Evolutionary conservation across 92 coral and sea anemone species (phyloP).

Genomic region (Umimayanthus kanabou): DNA sequence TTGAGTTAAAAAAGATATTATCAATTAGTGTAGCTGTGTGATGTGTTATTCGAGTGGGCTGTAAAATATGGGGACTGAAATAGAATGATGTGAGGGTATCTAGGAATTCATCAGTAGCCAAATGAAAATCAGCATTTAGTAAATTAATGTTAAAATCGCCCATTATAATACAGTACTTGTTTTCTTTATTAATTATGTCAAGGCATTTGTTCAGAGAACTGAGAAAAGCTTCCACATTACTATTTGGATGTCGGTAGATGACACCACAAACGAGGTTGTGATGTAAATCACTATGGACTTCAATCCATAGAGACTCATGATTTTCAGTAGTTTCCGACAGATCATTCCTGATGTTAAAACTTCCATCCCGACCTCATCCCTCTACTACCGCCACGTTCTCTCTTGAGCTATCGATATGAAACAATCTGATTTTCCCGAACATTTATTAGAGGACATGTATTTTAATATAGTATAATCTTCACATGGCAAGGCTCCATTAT

Average conservation of each 20-base stretch:
- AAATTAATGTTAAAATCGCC: constrained; percentile 53
- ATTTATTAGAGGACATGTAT: no score
- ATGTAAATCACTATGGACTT: constrained; percentile 8
- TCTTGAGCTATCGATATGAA: no score
- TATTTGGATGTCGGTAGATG: constrained; percentile 9
- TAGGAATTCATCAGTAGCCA: constrained; percentile 56
- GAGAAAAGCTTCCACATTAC: background rate
- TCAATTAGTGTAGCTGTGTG: constrained; percentile 66
- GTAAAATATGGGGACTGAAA: constrained; percentile 55
- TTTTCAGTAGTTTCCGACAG: constrained; percentile 15
- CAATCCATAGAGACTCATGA: constrained; percentile 7
- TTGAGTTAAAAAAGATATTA: constrained; percentile 61
- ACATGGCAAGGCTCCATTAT: no score
- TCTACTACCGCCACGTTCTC: no score
- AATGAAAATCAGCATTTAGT: constrained; percentile 51
- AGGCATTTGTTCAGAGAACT: background rate
- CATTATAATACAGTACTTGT: constrained; percentile 20
- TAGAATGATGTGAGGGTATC: constrained; percentile 45
- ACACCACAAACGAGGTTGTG: constrained; percentile 12
- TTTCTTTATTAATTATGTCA: constrained; percentile 12
- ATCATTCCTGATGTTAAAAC: no score
- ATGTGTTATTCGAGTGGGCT: constrained; percentile 58
- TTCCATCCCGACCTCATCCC: no score
- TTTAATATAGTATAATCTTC: no score
- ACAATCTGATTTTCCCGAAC: no score